Conservation (phyloP, 2,888 invertebrate species). For the Blastobasis adustella region DNA sequence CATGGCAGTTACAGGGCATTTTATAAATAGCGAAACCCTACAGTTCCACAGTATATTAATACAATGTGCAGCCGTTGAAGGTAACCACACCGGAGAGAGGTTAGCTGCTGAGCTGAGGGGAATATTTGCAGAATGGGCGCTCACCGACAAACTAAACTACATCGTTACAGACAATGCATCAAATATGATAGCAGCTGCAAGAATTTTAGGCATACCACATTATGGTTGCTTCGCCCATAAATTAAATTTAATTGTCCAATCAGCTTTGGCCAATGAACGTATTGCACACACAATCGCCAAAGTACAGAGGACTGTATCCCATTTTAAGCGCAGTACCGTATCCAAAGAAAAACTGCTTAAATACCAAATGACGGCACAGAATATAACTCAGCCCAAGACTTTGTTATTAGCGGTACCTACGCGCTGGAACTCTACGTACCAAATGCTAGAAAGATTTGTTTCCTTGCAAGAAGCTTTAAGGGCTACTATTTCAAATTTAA, state of each 20-base stretch:
- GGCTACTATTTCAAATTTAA: constrained; percentile 5
- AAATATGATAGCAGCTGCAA: not conserved
- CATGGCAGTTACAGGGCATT: constrained; percentile 12
- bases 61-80: too few species aligned
- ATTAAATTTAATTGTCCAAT: not conserved
- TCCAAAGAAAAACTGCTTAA: not conserved
- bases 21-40: too few species aligned
- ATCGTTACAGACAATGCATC: not conserved
- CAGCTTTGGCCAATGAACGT: not conserved
- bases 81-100: too few species aligned
- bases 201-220: not conserved
- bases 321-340: not conserved
- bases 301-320: not conserved
- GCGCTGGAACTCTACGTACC: not conserved
- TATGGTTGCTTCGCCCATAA: not conserved
- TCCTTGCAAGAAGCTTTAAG: not conserved
- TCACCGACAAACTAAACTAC: not conserved
- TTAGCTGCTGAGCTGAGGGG: too few species aligned
- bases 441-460: not conserved
- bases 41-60: too few species aligned
- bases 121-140: not conserved
- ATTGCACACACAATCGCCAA: not conserved
- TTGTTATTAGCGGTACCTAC: not conserved
- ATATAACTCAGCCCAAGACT: not conserved
- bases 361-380: not conserved